A percentile compares a stretch with the other conserved stretches of the same genome.
Evolutionary conservation across 2,888 invertebrate genomes (phyloP).

Genomic region (Aromia moschata): DNA sequence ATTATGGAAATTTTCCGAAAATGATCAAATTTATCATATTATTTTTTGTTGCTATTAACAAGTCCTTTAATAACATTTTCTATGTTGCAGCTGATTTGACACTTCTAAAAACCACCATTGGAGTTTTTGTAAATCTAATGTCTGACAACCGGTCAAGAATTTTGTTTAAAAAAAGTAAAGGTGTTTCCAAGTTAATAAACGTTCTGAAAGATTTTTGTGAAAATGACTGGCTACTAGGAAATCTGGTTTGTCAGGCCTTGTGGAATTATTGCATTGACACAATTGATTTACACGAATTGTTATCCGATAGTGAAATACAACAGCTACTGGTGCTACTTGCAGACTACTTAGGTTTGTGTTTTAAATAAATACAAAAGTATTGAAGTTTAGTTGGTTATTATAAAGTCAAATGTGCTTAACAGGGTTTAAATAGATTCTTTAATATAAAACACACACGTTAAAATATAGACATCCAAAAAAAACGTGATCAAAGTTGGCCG

Average conservation of each 20-base stretch:
- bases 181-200: conserved; percentile 65
- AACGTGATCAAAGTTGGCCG: too few species aligned
- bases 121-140: conserved; percentile 84
- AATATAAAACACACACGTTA: too few species aligned
- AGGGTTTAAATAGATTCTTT: too few species aligned
- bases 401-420: too few species aligned
- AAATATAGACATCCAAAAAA: too few species aligned
- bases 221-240: conserved; percentile 75
- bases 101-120: conserved; percentile 80
- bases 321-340: conserved; percentile 66
- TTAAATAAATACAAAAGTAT: too few species aligned
- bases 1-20: too few species aligned
- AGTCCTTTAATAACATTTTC: too few species aligned
- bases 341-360: conserved; percentile 64
- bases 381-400: too few species aligned
- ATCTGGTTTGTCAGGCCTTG: conserved; percentile 77
- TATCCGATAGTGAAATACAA: conserved; percentile 66
- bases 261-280: conserved; percentile 76
- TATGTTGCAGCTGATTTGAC: conserved; percentile 68
- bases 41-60: too few species aligned
- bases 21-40: too few species aligned
- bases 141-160: conserved; percentile 68
- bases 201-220: conserved; percentile 69
- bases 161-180: conserved; percentile 66
- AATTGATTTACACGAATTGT: conserved; percentile 62